A percentile compares a stretch with the other conserved stretches of the same genome.
These are phyloP conservation scores for Lutraria rhynchaena DNA, from an alignment of 1,140 invertebrate genomes.

Conservation along the genomic window DNA sequence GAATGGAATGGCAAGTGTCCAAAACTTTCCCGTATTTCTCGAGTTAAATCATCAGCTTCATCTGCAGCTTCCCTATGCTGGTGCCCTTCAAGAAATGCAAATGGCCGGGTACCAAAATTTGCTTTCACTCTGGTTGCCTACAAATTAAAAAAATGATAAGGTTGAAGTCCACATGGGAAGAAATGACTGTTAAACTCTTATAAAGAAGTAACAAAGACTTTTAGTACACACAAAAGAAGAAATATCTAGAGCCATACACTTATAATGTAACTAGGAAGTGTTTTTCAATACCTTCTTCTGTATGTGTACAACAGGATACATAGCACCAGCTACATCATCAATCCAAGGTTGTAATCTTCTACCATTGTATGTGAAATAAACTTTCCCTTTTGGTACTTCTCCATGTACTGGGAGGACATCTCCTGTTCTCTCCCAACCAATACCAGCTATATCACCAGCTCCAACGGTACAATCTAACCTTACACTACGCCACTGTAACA, in stretches of 20 bases:
- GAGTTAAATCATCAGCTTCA: constrained; percentile 75
- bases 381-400: constrained; percentile 76
- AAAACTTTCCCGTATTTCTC: constrained; percentile 79
- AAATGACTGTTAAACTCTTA: too few relatives aligned
- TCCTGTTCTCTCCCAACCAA: constrained; percentile 81
- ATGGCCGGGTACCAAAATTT: constrained; percentile 81
- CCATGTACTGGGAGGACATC: constrained; percentile 64
- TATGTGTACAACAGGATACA: constrained; percentile 82
- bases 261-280: too few relatives aligned
- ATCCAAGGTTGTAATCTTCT: constrained; percentile 73
- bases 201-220: too few relatives aligned
- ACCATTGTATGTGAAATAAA: constrained; percentile 82
- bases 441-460: constrained; percentile 81
- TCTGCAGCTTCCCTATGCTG: constrained; percentile 79
- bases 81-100: constrained; percentile 81
- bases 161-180: too few relatives aligned
- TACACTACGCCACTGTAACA: constrained; percentile 82
- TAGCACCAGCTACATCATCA: constrained; percentile 80
- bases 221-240: too few relatives aligned
- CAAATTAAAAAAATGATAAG: constrained; percentile 12
- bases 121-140: constrained; percentile 80
- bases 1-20: constrained; percentile 78
- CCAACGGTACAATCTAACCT: constrained; percentile 79
- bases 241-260: too few relatives aligned
- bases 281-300: constrained; percentile 80